Percentiles rank a stretch among this genome's conserved stretches.
These are phyloP conservation scores for Caenorhabditis imperialis DNA, from an alignment of 2,888 invertebrate genomes.

Conservation along the genomic window DNA sequence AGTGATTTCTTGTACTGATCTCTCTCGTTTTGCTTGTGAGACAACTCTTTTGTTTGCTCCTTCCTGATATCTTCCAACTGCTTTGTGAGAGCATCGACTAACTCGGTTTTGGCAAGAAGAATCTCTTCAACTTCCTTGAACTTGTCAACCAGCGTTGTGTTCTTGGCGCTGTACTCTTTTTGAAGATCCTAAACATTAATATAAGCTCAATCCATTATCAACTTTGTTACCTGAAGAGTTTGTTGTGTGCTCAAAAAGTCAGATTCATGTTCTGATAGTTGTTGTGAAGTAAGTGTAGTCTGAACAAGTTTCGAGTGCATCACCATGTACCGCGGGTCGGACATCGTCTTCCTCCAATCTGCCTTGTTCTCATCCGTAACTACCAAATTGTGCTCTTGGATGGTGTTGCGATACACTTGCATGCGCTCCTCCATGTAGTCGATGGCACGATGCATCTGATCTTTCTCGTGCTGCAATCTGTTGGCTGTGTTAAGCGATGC, in stretches of 20 bases:
- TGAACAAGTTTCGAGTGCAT: constrained; percentile 67
- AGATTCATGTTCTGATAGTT: constrained; percentile 64
- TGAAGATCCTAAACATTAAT: constrained; percentile 73
- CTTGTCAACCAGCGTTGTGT: constrained; percentile 64
- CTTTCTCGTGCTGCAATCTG: constrained; percentile 62
- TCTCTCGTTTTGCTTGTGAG: constrained; percentile 57
- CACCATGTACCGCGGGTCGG: constrained; percentile 70
- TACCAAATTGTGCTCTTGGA: constrained; percentile 74
- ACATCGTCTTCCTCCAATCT: constrained; percentile 72
- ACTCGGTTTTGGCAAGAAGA: constrained; percentile 71
- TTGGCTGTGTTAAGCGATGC: constrained; percentile 55
- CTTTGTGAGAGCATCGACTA: constrained; percentile 66
- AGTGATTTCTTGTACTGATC: constrained; percentile 63
- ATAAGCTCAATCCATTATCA: too few species aligned
- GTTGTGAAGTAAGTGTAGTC: constrained; percentile 71
- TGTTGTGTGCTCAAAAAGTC: constrained; percentile 66
- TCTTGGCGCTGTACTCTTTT: constrained; percentile 70
- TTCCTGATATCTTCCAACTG: constrained; percentile 61
- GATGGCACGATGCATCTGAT: constrained; percentile 67
- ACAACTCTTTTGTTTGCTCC: constrained; percentile 53
- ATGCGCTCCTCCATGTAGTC: constrained; percentile 74
- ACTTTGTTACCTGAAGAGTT: constrained; percentile 59
- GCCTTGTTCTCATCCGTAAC: constrained; percentile 66
- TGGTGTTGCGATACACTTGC: constrained; percentile 72
- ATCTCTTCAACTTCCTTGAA: constrained; percentile 76